A percentile compares a stretch with the other conserved stretches of the same genome.
Evolutionary conservation across 2,888 invertebrate species (phyloP).

Genomic region (Tupiocoris notatus): DNA sequence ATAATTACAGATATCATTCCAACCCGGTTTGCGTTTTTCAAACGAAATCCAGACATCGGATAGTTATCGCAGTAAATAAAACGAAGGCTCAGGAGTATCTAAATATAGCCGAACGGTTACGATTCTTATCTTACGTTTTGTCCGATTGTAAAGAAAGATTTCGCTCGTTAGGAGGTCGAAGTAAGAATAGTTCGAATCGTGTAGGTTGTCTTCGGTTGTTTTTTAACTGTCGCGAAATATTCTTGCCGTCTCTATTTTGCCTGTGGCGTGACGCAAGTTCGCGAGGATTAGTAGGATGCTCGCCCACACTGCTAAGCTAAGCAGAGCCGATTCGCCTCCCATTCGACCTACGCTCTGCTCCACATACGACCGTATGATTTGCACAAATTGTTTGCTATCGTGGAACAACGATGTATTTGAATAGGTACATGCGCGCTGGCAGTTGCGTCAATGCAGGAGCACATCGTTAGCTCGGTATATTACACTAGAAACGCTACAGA

Average conservation of each 20-base stretch:
- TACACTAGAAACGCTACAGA: too few relatives aligned
- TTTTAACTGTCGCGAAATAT: conserved; percentile 26
- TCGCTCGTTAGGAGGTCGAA: not conserved
- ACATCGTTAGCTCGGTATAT: not conserved
- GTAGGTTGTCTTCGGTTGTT: not conserved
- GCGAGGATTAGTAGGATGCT: conserved; percentile 27
- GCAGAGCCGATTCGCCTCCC: conserved; percentile 6
- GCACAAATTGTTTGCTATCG: not conserved
- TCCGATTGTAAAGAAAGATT: not conserved
- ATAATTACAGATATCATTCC: too few relatives aligned
- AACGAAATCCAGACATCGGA: too few relatives aligned
- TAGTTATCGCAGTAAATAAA: too few relatives aligned
- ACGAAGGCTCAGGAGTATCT: not conserved
- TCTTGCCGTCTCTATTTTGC: conserved; percentile 27
- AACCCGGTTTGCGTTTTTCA: too few relatives aligned
- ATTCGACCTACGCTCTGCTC: conserved; percentile 28
- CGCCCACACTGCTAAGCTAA: conserved; percentile 27
- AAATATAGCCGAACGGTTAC: not conserved
- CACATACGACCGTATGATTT: conserved; percentile 6
- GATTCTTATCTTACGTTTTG: not conserved
- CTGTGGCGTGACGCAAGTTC: conserved; percentile 31
- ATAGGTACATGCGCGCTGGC: not conserved
- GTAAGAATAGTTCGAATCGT: not conserved
- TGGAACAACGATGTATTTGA: not conserved
- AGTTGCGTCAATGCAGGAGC: not conserved